Evolutionary conservation across 2,797 vertebrate genomes (phyloP).

Genomic region (Tamandua tetradactyla): DNA sequence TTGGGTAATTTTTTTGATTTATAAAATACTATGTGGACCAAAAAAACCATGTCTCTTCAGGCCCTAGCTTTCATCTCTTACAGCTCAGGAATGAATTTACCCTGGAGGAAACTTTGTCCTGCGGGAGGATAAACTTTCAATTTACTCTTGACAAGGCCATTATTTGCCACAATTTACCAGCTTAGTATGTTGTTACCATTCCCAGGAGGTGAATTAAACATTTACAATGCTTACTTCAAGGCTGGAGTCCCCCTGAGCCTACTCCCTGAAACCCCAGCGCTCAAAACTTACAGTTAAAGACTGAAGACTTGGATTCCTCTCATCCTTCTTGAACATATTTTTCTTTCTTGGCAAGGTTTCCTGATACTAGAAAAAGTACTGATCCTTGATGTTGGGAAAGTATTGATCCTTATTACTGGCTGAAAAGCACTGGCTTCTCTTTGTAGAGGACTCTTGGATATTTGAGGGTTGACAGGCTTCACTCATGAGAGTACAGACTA

Average conservation of each 20-base stretch:
- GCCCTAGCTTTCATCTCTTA: neutral
- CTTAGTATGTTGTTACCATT: fast-evolving
- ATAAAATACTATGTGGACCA: neutral
- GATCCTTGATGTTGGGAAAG: neutral
- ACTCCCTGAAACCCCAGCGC: neutral
- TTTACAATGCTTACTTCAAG: neutral
- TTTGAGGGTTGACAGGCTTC: neutral
- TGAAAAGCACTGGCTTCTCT: neutral
- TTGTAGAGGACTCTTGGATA: too few relatives aligned
- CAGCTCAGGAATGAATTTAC: too few relatives aligned
- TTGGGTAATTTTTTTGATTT: too few relatives aligned
- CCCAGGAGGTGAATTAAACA: neutral
- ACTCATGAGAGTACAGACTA: neutral
- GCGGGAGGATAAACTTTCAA: neutral
- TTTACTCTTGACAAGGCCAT: neutral
- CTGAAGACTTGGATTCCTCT: too few relatives aligned
- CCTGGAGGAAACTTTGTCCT: neutral
- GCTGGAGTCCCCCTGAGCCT: neutral
- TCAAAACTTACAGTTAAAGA: too few relatives aligned
- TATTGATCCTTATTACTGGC: fast-evolving
- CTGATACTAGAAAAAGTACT: too few relatives aligned
- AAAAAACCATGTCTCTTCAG: neutral
- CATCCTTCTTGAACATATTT: too few relatives aligned
- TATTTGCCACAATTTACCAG: neutral
- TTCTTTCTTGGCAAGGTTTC: fast-evolving